Evolutionary conservation across 1,140 invertebrate species (phyloP).

Genomic region (Latrodectus geometricus): DNA sequence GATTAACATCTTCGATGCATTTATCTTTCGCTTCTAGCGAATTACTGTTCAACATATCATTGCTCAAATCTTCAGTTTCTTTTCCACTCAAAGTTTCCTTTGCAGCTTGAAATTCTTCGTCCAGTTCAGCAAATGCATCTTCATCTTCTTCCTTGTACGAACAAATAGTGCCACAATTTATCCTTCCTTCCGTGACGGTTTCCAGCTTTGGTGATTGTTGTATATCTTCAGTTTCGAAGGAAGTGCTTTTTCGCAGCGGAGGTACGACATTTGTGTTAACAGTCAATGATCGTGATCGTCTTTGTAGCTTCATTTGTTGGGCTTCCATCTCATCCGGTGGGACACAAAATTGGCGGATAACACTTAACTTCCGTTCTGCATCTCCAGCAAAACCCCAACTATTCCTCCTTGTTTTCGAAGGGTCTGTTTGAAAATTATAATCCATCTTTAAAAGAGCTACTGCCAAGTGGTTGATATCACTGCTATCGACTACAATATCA

Average conservation of each 20-base stretch:
- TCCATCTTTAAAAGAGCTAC: slow-evolving; percentile 47
- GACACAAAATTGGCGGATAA: slow-evolving; percentile 48
- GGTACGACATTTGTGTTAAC: neutral
- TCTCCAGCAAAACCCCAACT: slow-evolving; percentile 57
- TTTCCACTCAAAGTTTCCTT: neutral
- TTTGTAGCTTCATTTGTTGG: neutral
- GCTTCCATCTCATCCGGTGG: slow-evolving; percentile 20
- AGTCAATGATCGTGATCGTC: slow-evolving; percentile 14
- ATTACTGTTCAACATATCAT: neutral
- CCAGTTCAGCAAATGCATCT: neutral
- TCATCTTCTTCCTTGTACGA: slow-evolving; percentile 1
- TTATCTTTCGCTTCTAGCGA: neutral
- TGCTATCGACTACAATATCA: slow-evolving; percentile 35
- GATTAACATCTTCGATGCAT: neutral
- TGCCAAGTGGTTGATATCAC: slow-evolving; percentile 11
- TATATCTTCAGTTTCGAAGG: slow-evolving; percentile 24
- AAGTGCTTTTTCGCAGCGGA: neutral
- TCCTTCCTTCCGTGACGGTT: slow-evolving; percentile 30
- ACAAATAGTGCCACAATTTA: neutral
- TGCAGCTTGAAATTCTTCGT: neutral
- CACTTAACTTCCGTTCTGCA: slow-evolving; percentile 51
- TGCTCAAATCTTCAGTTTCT: neutral
- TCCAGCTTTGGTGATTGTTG: neutral
- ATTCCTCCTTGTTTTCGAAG: slow-evolving; percentile 18
- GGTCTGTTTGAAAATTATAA: slow-evolving; percentile 27